Evolutionary conservation across 2,888 invertebrate species (phyloP), one percentile per base, ranked within the genome.

Genomic region (Thymelicus lineola): DNA sequence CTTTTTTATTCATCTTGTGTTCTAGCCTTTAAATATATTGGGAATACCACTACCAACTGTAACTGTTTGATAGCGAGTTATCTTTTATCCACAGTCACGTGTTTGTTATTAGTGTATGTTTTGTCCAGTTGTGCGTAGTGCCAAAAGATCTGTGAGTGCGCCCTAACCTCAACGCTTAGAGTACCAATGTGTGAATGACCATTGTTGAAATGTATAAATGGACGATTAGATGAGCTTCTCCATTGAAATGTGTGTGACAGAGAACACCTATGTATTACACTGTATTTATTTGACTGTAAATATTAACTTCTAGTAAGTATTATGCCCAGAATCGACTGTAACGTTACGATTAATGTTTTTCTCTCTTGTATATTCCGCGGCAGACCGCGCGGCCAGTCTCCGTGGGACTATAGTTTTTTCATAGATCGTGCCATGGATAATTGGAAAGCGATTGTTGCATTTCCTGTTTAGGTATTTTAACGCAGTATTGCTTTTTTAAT

Each of bases 71-170:
- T 76, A 75, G 66, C 66, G 71, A 73, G 48, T 50, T 50, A 17
- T 35, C 6, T 57, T 35, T 28, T 59, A 75, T 76, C 72, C 75
- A 69, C 66, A 74, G 76, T 79, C 80, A 80, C 80, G 76, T 58
- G 72, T 67, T 53, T 61, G 45, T 67, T 61, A 67, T 67, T 72
- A 20, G 71, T 76, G 77, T 77, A 77, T 75, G 74, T 78, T 77
- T 69, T 75, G 66, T 79, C 80, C 76, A 75, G 72, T 80, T 75
- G 73, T 77, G 77, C 79, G 77, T 78, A 77, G 79, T 76, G 85
- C 85, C 85, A 87, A 86, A 86, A 71, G 81, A 50, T 63, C 48
- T 63, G 63, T 46, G 63, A 58, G 58, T 58, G 63, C 63, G 63
- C 63, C 57, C 15, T 36, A 58, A 63, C 50, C 63, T 57, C 63